A percentile compares a stretch with the other conserved stretches of the same genome.
Evolutionary conservation across 2,113 vertebrate genomes (phyloP).

Genomic region (Thunnus maccoyii): DNA sequence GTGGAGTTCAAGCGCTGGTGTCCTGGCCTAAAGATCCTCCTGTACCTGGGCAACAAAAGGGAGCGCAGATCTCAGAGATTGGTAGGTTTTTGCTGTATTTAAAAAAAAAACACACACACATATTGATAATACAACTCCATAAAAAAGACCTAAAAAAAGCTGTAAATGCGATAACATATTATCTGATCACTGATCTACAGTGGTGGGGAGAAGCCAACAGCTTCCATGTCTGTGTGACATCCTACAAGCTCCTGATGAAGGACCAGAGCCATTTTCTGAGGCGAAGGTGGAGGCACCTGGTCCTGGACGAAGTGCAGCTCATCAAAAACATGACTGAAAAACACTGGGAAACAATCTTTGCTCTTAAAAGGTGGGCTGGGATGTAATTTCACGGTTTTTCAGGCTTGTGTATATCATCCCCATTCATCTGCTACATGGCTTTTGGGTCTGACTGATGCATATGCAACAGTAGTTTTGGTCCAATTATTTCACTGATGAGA

Average conservation of each 20-base stretch:
- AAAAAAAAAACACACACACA: background rate
- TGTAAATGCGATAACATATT: background rate
- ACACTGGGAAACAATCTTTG: conserved; percentile 93
- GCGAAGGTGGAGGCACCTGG: conserved; percentile 90
- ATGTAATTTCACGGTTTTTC: background rate
- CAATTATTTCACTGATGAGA: background rate
- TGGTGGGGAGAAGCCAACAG: conserved; percentile 90
- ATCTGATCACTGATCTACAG: conserved; percentile 72
- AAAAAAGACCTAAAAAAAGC: background rate
- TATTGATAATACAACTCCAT: background rate
- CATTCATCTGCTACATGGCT: no score
- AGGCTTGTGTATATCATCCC: background rate
- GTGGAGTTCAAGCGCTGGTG: conserved; percentile 95
- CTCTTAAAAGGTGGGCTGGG: conserved; percentile 86
- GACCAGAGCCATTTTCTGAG: conserved; percentile 90
- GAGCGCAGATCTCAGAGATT: conserved; percentile 90
- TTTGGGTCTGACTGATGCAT: background rate
- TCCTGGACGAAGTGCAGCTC: conserved; percentile 93
- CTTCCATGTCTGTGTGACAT: conserved; percentile 93
- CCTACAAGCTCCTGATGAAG: conserved; percentile 93
- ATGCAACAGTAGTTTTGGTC: background rate
- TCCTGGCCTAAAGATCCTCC: conserved; percentile 91
- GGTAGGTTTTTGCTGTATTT: conserved; percentile 76
- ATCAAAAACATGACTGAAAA: conserved; percentile 93
- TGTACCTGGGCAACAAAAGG: conserved; percentile 90